phyloP scores from a whole-genome alignment of 2,797 vertebrate genomes.

The Sebastiscus tertius region DNA sequence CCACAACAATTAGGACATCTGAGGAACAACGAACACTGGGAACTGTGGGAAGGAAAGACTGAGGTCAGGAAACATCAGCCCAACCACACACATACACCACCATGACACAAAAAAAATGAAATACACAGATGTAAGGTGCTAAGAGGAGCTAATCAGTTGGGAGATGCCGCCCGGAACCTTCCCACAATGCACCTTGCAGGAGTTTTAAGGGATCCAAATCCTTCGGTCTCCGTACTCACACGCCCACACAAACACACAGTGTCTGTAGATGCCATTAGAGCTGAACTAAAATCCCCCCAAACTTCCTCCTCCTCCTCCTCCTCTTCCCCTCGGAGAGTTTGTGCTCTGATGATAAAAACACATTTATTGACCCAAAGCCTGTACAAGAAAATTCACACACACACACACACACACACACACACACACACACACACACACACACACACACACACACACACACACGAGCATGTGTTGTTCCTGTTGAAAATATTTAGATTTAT shows the following conservation, averaged over 20 bases:
- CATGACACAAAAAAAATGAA: not conserved
- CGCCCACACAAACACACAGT: not conserved
- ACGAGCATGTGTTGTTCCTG: constrained; percentile 32
- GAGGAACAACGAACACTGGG: constrained; percentile 19
- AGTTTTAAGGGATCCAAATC: constrained; percentile 1
- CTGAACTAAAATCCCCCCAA: constrained; percentile 49
- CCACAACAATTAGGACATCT: constrained; percentile 7
- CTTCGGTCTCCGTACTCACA: not conserved
- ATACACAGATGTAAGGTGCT: constrained; percentile 13
- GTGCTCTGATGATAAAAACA: constrained; percentile 68
- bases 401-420: constrained; percentile 4
- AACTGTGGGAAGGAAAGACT: constrained; percentile 46
- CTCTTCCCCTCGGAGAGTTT: constrained; percentile 54
- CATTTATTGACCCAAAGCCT: constrained; percentile 59
- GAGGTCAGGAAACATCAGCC: constrained; percentile 27
- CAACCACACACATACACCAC: not conserved
- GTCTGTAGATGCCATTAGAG: constrained; percentile 70
- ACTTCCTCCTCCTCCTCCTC: constrained; percentile 57
- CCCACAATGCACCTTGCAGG: constrained; percentile 51
- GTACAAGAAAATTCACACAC: constrained; percentile 13
- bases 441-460: constrained; percentile 1
- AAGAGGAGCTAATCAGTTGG: constrained; percentile 16
- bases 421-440: constrained; percentile 9
- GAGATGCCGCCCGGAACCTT: not conserved
- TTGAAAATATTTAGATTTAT: constrained; percentile 59